Conservation (phyloP, 1,140 invertebrate species). For the Leptinotarsa lineolata region DNA sequence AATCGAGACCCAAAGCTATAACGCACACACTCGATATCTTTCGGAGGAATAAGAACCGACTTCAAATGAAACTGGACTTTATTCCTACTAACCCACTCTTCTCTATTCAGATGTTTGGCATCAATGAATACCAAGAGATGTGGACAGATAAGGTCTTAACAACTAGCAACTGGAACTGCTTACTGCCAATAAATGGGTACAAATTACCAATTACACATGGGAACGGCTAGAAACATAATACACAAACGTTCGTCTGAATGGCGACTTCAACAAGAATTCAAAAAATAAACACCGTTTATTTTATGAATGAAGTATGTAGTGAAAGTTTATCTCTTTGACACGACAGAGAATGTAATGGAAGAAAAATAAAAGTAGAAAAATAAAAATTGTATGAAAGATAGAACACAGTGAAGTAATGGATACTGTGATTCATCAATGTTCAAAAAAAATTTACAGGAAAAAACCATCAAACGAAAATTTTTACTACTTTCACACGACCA, state of each 20-base stretch:
- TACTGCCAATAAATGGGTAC: background rate
- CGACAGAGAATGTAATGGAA: no score
- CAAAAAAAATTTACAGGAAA: no score
- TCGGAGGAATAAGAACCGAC: background rate
- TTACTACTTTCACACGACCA: no score
- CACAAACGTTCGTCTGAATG: background rate
- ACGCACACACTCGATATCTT: background rate
- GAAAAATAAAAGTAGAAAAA: no score
- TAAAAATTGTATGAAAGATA: no score
- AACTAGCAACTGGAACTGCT: background rate
- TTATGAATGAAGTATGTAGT: no score
- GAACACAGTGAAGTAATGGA: no score
- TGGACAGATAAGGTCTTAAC: background rate
- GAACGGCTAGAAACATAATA: background rate
- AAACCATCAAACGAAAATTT: no score
- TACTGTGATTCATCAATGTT: no score
- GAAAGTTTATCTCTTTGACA: no score
- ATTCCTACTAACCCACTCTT: conserved; percentile 5
- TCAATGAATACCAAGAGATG: conserved; percentile 3
- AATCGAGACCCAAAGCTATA: background rate
- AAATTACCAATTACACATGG: conserved; percentile 6
- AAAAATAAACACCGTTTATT: no score
- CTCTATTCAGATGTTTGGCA: conserved; percentile 6
- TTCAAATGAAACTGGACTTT: conserved; percentile 1
- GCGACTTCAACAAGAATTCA: background rate